Evolutionary conservation across 2,797 vertebrate species (phyloP), one percentile per base, ranked within the genome.

Genomic region (Amphiprion clarkii): DNA sequence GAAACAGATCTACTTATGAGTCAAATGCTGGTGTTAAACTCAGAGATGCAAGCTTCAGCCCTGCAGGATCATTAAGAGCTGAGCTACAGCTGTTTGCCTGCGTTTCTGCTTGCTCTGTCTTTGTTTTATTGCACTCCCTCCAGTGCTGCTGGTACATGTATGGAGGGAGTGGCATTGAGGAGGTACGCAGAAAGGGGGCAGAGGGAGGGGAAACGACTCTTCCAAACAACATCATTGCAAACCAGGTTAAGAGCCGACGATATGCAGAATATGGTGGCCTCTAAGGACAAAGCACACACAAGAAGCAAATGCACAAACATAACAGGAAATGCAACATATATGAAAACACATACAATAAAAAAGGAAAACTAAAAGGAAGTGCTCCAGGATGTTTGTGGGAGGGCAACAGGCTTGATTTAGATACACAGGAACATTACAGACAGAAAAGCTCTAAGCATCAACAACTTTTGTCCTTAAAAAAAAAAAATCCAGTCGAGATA

Each of bases 141-240:
- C 75, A 74, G 62, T 82, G 69, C 72, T 90, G 88, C 89, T 85
- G 66, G 71, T 81, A 87, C 87, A 81, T 66, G 84, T 61, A 81
- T 19, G 29, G 42, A 81, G 76, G 85, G 87, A 89, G 89, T 77
- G 82, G 86, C n/a, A 46, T 68, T 16, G 71, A 81, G 67, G 83
- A 82, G 76, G 57, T 59, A 59, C 17, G 53, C 59, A 71, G 31
- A 46, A 63, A 54, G 44, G 31, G 65, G n/a, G 42, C 65, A 53
- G 27, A 58, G 65, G 55, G 64, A 75, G 78, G 60, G 36, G 33
- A 75, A 74, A 58, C 2, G 1, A 29, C 66, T 29, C 76, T 49
- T 78, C 42, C 63, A 71, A 84, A 67, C 39, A 67, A 87, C 58
- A 68, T 79, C 40, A 79, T 57, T 53, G 39, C 76, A 81, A 82